These are phyloP conservation scores for Psettodes erumei DNA, from an alignment of 2,113 vertebrate genomes.

Conservation along the genomic window DNA sequence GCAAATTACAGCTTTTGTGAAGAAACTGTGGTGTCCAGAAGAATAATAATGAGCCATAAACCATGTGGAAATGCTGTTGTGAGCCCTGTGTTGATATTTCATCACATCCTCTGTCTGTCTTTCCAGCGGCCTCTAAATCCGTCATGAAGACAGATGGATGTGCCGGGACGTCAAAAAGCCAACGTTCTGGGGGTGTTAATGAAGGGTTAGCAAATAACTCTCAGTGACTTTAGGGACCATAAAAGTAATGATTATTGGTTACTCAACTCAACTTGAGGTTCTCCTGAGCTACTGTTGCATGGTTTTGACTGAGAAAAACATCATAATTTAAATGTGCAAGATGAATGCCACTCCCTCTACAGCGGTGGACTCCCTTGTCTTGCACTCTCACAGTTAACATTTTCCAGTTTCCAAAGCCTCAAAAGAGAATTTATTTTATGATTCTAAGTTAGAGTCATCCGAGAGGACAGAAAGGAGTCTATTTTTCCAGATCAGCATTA, in stretches of 20 bases:
- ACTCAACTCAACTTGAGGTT: slow-evolving; percentile 28
- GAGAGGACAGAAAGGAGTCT: background rate
- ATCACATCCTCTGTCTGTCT: slow-evolving; percentile 49
- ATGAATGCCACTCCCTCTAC: slow-evolving; percentile 18
- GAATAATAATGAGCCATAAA: background rate
- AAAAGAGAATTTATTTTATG: slow-evolving; percentile 5
- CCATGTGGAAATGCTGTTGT: slow-evolving; percentile 7
- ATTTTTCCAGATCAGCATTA: background rate
- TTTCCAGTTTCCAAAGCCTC: slow-evolving; percentile 12
- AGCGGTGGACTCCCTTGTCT: background rate
- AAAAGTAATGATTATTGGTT: slow-evolving; percentile 44
- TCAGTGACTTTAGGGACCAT: slow-evolving; percentile 22
- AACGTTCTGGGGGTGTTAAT: slow-evolving; percentile 90
- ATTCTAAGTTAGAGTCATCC: background rate
- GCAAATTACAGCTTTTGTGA: background rate
- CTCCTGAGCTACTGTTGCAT: slow-evolving; percentile 9
- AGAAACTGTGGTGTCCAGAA: background rate
- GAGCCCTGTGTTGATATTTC: slow-evolving; percentile 4
- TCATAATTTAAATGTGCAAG: slow-evolving; percentile 37
- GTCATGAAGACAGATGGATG: slow-evolving; percentile 88
- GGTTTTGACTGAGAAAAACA: slow-evolving; percentile 33
- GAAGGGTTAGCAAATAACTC: slow-evolving; percentile 88
- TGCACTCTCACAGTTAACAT: slow-evolving; percentile 11
- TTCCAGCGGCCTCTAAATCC: slow-evolving; percentile 86
- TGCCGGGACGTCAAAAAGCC: slow-evolving; percentile 86